A percentile compares a stretch with the other conserved stretches of the same genome.
phyloP scores from a whole-genome alignment of 2,888 invertebrate genomes.

The Orthonychiurus folsomi region DNA sequence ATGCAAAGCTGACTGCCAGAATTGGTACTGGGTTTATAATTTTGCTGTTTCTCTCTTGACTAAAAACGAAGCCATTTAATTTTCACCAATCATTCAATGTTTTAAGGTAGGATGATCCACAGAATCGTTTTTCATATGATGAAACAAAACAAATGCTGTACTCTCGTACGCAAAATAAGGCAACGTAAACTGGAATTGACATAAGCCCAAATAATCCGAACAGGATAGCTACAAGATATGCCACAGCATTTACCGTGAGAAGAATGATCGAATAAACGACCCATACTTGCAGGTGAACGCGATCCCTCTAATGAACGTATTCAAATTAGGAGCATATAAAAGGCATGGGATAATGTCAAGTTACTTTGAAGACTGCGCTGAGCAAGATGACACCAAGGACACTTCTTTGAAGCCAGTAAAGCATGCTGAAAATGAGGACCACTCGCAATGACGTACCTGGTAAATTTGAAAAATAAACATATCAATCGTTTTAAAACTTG shows the following conservation, averaged over 20 bases:
- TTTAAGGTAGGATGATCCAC: conserved; percentile 1
- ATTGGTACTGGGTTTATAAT: no score
- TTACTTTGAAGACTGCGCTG: background rate
- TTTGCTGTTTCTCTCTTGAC: no score
- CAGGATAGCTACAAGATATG: background rate
- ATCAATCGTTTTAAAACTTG: background rate
- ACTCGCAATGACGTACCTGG: background rate
- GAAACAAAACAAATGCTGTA: background rate
- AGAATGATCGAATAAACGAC: background rate
- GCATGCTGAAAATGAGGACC: background rate
- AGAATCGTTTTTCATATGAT: background rate
- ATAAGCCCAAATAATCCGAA: background rate
- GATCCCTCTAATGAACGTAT: background rate
- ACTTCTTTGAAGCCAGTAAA: background rate
- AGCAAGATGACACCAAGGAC: background rate
- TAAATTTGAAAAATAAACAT: background rate
- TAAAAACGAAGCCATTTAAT: no score
- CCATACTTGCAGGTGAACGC: background rate
- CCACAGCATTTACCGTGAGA: background rate
- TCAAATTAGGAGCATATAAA: no score
- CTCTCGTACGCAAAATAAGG: background rate
- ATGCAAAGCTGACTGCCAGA: no score
- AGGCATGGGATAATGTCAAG: no score
- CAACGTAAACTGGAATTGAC: background rate
- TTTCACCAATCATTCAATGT: background rate